Evolutionary conservation across 1,140 invertebrate genomes (phyloP).

Genomic region (Diorhabda sublineata): DNA sequence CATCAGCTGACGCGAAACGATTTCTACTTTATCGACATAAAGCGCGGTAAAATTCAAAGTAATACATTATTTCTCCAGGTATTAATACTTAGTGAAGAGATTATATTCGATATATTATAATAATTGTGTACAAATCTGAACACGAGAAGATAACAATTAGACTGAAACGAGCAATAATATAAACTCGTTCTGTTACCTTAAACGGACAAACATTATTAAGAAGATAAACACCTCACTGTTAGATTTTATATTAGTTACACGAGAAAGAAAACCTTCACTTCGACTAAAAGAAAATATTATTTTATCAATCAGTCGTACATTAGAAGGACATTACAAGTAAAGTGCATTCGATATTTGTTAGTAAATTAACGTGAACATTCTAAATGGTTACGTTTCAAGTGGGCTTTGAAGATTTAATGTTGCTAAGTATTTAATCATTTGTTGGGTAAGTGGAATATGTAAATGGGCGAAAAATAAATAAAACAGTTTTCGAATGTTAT

Average conservation of each 20-base stretch:
- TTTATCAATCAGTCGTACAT: not conserved
- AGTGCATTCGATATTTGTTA: not conserved
- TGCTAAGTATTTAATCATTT: not conserved
- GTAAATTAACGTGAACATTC: not conserved
- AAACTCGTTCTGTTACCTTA: not conserved
- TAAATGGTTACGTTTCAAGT: not conserved
- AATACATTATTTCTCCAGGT: no score
- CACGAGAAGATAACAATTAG: not conserved
- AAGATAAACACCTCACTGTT: slow-evolving; percentile 1
- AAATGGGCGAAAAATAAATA: no score
- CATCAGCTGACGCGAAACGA: no score
- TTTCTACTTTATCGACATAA: no score
- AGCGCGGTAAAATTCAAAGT: no score
- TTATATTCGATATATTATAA: no score
- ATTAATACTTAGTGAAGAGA: no score
- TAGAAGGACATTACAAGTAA: not conserved
- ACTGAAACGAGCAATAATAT: not conserved
- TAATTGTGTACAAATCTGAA: no score
- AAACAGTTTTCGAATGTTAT: no score
- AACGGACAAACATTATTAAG: not conserved
- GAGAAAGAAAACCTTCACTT: not conserved
- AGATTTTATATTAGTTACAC: not conserved
- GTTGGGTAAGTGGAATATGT: not conserved
- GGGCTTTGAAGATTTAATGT: slow-evolving; percentile 1
- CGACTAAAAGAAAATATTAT: not conserved